phyloP scores from a whole-genome alignment of 2,113 vertebrate genomes.

The Megaceryle maxima region DNA sequence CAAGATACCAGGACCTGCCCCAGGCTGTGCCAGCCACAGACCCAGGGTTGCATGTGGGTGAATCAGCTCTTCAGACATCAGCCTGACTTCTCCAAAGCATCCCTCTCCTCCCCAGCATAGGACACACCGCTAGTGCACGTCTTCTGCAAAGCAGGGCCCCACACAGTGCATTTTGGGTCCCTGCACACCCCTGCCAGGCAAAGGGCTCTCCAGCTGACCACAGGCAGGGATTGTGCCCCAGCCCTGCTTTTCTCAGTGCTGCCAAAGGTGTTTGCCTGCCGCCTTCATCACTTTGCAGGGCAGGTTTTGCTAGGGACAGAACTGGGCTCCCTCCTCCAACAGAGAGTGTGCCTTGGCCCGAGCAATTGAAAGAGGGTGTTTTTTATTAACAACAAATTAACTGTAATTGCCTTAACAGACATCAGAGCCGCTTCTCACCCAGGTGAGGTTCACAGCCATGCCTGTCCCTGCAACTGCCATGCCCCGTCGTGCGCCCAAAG shows the following conservation, averaged over 20 bases:
- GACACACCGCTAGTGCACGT: no score
- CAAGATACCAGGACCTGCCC: not conserved
- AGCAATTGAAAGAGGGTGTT: conserved; percentile 12
- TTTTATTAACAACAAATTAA: conserved; percentile 62
- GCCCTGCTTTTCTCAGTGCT: not conserved
- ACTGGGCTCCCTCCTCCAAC: not conserved
- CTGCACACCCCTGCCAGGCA: not conserved
- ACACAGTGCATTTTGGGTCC: accelerated
- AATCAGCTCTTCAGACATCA: not conserved
- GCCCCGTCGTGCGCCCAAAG: not conserved
- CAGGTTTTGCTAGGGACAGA: not conserved
- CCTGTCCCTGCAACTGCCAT: not conserved
- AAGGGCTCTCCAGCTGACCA: not conserved
- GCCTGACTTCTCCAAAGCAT: not conserved
- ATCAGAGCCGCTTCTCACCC: not conserved
- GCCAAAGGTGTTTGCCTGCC: not conserved
- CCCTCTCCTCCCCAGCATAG: not conserved
- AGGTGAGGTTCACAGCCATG: not conserved
- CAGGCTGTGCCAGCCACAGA: not conserved
- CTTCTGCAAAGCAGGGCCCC: not conserved
- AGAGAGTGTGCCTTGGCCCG: not conserved
- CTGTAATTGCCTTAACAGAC: conserved; percentile 1
- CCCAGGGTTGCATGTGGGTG: no score
- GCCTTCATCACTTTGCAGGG: not conserved
- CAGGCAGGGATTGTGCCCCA: not conserved